phyloP scores from a whole-genome alignment of 2,113 vertebrate species.

The Gobiocypris rarus region DNA sequence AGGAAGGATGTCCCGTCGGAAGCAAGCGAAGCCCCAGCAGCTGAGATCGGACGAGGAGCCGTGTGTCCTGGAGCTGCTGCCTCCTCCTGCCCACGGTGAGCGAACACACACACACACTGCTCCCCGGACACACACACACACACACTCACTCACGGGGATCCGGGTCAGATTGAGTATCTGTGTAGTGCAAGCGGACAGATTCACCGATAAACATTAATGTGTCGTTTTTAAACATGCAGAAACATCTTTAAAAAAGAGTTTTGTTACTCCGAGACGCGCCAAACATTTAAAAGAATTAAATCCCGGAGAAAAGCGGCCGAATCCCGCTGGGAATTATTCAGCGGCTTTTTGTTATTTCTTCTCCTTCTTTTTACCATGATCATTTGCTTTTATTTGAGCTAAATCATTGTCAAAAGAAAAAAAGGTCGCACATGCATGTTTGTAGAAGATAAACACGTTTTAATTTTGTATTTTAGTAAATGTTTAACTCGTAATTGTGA shows the following conservation, averaged over 20 bases:
- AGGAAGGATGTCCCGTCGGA: conserved; percentile 95
- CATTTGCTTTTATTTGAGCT: background rate
- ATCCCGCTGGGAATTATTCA: background rate
- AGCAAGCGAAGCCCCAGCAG: conserved; percentile 99
- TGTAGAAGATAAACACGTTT: background rate
- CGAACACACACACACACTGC: conserved; percentile 12
- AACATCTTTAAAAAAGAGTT: background rate
- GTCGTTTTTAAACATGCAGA: background rate
- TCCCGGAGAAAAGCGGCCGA: background rate
- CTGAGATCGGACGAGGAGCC: conserved; percentile 95
- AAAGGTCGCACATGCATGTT: background rate
- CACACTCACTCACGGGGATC: too few relatives aligned
- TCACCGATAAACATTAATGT: background rate
- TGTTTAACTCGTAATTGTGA: too few relatives aligned
- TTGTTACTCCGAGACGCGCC: background rate
- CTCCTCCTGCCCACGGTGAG: conserved; percentile 82
- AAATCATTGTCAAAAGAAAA: background rate
- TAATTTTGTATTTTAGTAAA: too few relatives aligned
- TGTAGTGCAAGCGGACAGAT: too few relatives aligned
- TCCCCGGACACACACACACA: too few relatives aligned
- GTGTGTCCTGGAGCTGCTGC: conserved; percentile 85
- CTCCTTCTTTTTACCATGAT: background rate
- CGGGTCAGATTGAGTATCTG: too few relatives aligned
- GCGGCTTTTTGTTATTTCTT: background rate
- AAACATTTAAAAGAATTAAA: background rate